Base-by-base conservation (phyloP, 2,888 invertebrate genomes). In the Drosophila nr. perissopoda region DNA sequence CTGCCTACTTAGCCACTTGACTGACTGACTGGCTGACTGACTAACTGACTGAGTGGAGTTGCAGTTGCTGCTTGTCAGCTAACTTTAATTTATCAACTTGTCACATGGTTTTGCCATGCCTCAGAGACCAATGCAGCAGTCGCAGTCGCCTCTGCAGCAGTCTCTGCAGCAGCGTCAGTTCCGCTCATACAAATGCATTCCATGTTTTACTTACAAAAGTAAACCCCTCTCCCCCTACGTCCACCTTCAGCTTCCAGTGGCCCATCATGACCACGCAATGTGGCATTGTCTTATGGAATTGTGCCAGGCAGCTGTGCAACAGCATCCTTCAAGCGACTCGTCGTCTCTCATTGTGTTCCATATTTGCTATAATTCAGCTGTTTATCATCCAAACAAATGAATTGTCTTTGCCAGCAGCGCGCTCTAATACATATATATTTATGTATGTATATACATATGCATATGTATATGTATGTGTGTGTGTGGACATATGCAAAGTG, bases 361-460 rank as follows among this genome's bases (percentile, higher is more conserved):
- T 83, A 86, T 86, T 79, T 81, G 79, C 86, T 77, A 82, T 88
- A 83, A 88, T 82, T 80, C 80, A 83, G 82, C 83, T 88, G 83
- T 85, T 87, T 85, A 87, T 87, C 83, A 86, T 72, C 73, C 80
- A 83, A 88, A 85, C 88, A 87, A 88, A 87, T 85, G 86, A 87
- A 87, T 87, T 85, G 88, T 83, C 86, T 79, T 79, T 85, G 76
- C 79, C 82, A 84, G 79, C 70, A 78, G 66, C 36, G 65, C 38
- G 18, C 31, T 48, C 62, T 51, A 18, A 29, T 33, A 10, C 52
- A 21, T 57, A 38, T 34, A 36, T 75, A 31, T 38, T 6, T 46
- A 38, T 48, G 29, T 49, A 34, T 67, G 21, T 36, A 52, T 64
- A 49, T 31, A n/a, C 63, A 40, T 67, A 56, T 53, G 27, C 61